Percentiles rank a stretch among this genome's conserved stretches.
These are phyloP conservation scores for Helarctos malayanus DNA, from an alignment of 2,797 vertebrate species.

Conservation along the genomic window DNA sequence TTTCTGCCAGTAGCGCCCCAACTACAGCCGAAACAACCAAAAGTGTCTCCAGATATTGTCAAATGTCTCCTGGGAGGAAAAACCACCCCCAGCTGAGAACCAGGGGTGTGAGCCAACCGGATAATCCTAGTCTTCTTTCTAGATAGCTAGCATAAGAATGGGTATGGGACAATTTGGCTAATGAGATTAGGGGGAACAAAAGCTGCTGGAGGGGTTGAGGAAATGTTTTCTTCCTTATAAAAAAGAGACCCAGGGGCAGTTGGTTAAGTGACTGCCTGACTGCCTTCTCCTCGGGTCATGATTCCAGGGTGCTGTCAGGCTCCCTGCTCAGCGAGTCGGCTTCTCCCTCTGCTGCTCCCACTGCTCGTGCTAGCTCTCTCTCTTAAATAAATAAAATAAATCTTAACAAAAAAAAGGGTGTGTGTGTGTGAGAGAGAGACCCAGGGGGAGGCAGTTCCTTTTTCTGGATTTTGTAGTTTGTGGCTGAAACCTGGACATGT, in stretches of 20 bases:
- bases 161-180: not conserved
- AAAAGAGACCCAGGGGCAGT: not conserved
- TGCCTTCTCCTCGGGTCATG: not conserved
- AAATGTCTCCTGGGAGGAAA: not conserved
- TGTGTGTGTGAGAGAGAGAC: no score
- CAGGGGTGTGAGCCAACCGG: not conserved
- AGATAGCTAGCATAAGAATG: slow-evolving; percentile 1
- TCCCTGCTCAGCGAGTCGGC: not conserved
- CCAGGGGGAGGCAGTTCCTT: not conserved
- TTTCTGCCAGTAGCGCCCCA: not conserved
- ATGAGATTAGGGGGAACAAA: slow-evolving; percentile 10
- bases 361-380: not conserved
- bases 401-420: not conserved
- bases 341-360: not conserved
- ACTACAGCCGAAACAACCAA: not conserved
- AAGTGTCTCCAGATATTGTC: not conserved
- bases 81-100: not conserved
- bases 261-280: not conserved
- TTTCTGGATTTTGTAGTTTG: not conserved
- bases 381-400: not conserved
- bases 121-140: not conserved
- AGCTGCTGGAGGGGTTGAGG: slow-evolving; percentile 11
- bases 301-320: not conserved
- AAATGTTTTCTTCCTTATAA: not conserved
- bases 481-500: not conserved